These are phyloP conservation scores for Lumbricus terrestris DNA, from an alignment of 2,888 invertebrate genomes.

Conservation along the genomic window DNA sequence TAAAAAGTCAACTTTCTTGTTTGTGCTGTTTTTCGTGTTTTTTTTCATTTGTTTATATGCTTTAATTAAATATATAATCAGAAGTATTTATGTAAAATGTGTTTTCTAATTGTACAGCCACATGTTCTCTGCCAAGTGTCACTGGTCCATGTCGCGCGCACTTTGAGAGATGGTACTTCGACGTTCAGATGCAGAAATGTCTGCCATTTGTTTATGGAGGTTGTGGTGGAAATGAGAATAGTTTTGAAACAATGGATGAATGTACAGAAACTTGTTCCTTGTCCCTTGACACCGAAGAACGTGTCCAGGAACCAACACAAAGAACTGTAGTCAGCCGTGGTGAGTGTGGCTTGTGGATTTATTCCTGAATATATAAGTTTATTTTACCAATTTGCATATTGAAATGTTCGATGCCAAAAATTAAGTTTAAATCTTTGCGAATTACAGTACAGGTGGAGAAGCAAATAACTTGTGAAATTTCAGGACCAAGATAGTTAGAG, in stretches of 20 bases:
- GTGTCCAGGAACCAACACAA: neutral
- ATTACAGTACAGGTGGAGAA: no score
- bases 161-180: constrained; percentile 67
- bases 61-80: no score
- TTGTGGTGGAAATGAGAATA: constrained; percentile 80
- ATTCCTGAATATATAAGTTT: neutral
- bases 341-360: neutral
- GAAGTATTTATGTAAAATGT: neutral
- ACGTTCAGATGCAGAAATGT: constrained; percentile 67
- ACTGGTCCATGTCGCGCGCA: constrained; percentile 15
- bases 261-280: constrained; percentile 35
- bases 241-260: constrained; percentile 64
- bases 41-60: no score
- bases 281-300: neutral
- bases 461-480: no score
- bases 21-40: no score
- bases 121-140: constrained; percentile 16
- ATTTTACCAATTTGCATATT: neutral
- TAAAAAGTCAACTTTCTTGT: no score
- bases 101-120: neutral
- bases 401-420: no score
- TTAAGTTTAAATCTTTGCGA: no score
- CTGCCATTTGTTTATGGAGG: constrained; percentile 76
- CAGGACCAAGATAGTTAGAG: no score
- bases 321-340: neutral